These are phyloP conservation scores for Colistium nudipinnis DNA, from an alignment of 2,113 vertebrate species.

Conservation along the genomic window DNA sequence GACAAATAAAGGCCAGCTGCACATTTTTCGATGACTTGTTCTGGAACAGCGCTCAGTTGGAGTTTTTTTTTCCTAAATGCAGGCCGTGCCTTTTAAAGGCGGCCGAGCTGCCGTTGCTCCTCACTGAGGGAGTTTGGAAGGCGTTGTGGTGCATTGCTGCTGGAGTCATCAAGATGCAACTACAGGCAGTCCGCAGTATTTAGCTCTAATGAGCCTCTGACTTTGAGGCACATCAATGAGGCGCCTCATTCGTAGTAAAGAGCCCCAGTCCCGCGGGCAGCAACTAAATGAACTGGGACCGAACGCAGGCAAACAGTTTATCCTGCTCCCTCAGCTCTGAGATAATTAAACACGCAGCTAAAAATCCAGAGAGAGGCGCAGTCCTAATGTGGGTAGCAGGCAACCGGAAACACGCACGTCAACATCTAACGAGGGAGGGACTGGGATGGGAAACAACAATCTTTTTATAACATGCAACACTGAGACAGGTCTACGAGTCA, in stretches of 20 bases:
- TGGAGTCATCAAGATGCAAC: slow-evolving; percentile 55
- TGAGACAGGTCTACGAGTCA: slow-evolving; percentile 3
- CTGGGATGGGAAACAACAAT: slow-evolving; percentile 8
- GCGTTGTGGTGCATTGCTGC: slow-evolving; percentile 19
- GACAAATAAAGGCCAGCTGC: not conserved
- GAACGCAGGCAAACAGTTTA: slow-evolving; percentile 74
- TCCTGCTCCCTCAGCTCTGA: slow-evolving; percentile 60
- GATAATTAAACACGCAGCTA: slow-evolving; percentile 57
- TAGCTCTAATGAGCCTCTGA: slow-evolving; percentile 70
- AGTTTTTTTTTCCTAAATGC: not conserved
- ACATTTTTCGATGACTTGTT: not conserved
- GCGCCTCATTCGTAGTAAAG: slow-evolving; percentile 74
- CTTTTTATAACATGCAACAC: not conserved
- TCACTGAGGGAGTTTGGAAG: slow-evolving; percentile 21
- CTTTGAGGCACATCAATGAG: slow-evolving; percentile 69
- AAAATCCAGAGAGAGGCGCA: slow-evolving; percentile 29
- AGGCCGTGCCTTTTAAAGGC: not conserved
- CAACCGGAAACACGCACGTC: not conserved
- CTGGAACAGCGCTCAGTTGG: not conserved
- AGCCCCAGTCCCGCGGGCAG: slow-evolving; percentile 57
- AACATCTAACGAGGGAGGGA: slow-evolving; percentile 18
- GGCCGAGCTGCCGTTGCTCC: not conserved
- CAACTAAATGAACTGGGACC: slow-evolving; percentile 72
- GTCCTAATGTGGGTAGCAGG: slow-evolving; percentile 16
- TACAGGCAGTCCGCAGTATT: slow-evolving; percentile 57